Conservation (phyloP, 2,113 vertebrate species). For the Calyptommatus sinebrachiatus region DNA sequence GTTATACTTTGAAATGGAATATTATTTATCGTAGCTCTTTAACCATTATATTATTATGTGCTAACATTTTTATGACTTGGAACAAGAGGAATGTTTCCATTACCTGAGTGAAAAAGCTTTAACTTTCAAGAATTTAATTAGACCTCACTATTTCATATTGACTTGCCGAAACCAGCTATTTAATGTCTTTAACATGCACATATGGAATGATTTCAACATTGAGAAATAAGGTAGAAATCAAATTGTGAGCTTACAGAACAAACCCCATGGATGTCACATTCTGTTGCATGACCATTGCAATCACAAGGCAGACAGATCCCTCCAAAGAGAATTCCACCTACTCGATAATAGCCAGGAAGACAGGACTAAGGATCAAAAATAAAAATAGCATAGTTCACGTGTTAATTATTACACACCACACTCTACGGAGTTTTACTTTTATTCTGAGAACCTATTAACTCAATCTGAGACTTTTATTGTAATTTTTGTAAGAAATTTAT, state of each 20-base stretch:
- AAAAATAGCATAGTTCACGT: neutral
- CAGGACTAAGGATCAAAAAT: conserved; percentile 68
- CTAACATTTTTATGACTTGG: neutral
- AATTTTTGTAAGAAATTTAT: conserved; percentile 22
- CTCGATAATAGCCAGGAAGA: conserved; percentile 83
- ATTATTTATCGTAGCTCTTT: neutral
- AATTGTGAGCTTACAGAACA: conserved; percentile 80
- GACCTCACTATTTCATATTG: neutral
- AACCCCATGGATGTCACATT: conserved; percentile 80
- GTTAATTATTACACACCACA: conserved; percentile 20
- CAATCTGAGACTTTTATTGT: conserved; percentile 2
- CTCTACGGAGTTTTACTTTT: neutral
- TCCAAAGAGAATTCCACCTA: conserved; percentile 89
- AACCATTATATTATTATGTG: neutral
- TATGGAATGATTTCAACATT: neutral
- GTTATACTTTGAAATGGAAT: neutral
- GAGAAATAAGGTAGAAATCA: neutral
- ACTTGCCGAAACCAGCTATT: neutral
- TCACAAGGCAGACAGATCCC: conserved; percentile 91
- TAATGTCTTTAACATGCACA: neutral
- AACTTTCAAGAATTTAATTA: neutral
- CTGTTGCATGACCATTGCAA: conserved; percentile 81
- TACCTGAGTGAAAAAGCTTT: neutral
- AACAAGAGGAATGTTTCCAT: conserved; percentile 7
- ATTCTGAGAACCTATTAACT: neutral